These are phyloP conservation scores for Pituophis catenifer DNA, from an alignment of 2,113 vertebrate genomes.

Conservation along the genomic window DNA sequence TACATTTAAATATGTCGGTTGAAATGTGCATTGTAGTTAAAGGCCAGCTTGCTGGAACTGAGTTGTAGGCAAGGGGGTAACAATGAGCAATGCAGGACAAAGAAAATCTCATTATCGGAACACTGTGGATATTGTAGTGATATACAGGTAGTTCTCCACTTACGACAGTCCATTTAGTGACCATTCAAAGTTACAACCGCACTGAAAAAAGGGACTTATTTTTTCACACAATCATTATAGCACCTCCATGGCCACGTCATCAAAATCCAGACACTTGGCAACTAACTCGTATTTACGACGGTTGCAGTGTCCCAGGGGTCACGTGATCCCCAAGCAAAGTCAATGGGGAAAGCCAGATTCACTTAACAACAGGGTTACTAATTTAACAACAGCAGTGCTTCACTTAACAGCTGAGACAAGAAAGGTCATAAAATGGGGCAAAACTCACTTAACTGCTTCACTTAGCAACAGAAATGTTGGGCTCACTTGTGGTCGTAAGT, in stretches of 20 bases:
- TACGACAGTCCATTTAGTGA: neutral
- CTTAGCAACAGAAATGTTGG: neutral
- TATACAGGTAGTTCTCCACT: neutral
- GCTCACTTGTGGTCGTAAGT: neutral
- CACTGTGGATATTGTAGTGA: neutral
- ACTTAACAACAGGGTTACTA: too few relatives aligned
- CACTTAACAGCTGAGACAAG: neutral
- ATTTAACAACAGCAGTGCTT: too few relatives aligned
- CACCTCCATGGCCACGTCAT: neutral
- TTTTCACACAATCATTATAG: neutral
- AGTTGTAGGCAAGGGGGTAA: too few relatives aligned
- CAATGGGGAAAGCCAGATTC: too few relatives aligned
- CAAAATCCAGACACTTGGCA: neutral
- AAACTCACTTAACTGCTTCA: neutral
- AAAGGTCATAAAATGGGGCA: neutral
- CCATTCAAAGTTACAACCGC: neutral
- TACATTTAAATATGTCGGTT: neutral
- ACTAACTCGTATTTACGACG: neutral
- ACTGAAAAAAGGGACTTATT: neutral
- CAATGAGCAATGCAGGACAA: neutral
- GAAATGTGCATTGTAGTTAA: neutral
- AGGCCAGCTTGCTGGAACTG: neutral
- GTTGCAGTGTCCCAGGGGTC: too few relatives aligned
- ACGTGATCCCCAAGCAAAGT: too few relatives aligned
- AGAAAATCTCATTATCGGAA: neutral